Evolutionary conservation across 2,888 invertebrate genomes (phyloP).

Genomic region (Sphaerophoria taeniata): DNA sequence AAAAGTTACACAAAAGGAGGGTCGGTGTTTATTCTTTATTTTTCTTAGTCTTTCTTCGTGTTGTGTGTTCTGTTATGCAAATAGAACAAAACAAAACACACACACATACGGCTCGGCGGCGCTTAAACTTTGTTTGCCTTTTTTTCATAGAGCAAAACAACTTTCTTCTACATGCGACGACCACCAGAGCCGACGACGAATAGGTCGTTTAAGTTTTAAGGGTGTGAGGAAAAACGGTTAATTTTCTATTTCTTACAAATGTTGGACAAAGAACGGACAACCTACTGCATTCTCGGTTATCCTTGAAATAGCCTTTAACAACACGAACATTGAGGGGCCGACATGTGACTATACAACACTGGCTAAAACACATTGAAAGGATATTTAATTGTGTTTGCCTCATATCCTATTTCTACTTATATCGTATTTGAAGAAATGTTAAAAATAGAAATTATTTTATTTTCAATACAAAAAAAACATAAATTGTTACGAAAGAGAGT

Average conservation of each 20-base stretch:
- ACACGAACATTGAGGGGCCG: too few relatives aligned
- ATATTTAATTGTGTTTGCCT: slow-evolving; percentile 7
- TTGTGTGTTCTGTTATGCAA: slow-evolving; percentile 59
- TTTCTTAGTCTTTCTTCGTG: not conserved
- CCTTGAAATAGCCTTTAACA: slow-evolving; percentile 56
- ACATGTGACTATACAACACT: not conserved
- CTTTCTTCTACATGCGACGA: slow-evolving; percentile 4
- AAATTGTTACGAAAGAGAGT: slow-evolving; percentile 10
- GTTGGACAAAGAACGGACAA: not conserved
- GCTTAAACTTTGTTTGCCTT: slow-evolving; percentile 4
- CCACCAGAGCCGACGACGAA: too few relatives aligned
- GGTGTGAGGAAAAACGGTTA: slow-evolving; percentile 9
- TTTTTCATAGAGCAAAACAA: not conserved
- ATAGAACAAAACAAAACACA: slow-evolving; percentile 30
- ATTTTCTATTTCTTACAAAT: slow-evolving; percentile 11
- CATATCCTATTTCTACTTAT: not conserved
- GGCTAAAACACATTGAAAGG: not conserved
- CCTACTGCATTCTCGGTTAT: slow-evolving; percentile 42
- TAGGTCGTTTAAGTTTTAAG: not conserved
- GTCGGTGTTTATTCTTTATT: slow-evolving; percentile 11
- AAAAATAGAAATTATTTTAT: not conserved
- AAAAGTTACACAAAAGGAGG: not conserved
- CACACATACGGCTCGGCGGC: not conserved
- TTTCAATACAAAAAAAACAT: not conserved
- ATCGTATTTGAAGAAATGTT: not conserved